Base-by-base conservation (phyloP, 1,140 invertebrate species). In the Condylostylus longicornis region DNA sequence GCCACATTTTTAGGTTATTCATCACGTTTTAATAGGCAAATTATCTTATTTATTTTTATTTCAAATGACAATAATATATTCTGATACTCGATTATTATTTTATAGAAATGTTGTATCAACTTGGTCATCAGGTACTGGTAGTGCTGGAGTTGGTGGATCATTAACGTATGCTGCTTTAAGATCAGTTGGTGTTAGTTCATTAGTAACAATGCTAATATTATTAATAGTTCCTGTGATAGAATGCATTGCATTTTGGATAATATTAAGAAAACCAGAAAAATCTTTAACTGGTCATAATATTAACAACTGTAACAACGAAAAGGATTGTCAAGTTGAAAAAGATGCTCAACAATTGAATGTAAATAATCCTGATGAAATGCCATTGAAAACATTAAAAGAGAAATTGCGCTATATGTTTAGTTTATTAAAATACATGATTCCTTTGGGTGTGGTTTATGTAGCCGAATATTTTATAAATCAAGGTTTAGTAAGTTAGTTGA, bases 391-490 rank as follows among this genome's bases (percentile, higher is more conserved):
- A 15, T 61, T 77, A 12, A 61, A 47, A 27, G 64, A 71, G 35
- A 79, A 78, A 59, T 15, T 78, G 3, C 46, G 42, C 12, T 53
- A 71, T 13, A 54, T 82, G n/a, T 72, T 76, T 23, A 58, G 65
- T 1, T 52, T 88, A n/a, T 41, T 84, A 4, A 75, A 72, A 42
- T 89, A 75, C 47, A 87, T 89, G 75, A 53, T 88, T 40, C 86
- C 86, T 0, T 58, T 90, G 2, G 68, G 67, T 1, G 47, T 81
- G 17, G 85, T 91, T 2, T 91, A 90, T 50, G 69, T 86, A 42
- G 82, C 82, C 42, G 86, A 91, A 50, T 91, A 91, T 61, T 83
- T 87, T 45, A 90, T 91, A 43, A 91, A 91, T 63, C 84, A 90
- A 62, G 85, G 84, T 46, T 61, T 89, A 64, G 83, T 85, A 63